These are phyloP conservation scores for Gallinago paraguaiae DNA, from an alignment of 2,113 vertebrate species.

Conservation along the genomic window DNA sequence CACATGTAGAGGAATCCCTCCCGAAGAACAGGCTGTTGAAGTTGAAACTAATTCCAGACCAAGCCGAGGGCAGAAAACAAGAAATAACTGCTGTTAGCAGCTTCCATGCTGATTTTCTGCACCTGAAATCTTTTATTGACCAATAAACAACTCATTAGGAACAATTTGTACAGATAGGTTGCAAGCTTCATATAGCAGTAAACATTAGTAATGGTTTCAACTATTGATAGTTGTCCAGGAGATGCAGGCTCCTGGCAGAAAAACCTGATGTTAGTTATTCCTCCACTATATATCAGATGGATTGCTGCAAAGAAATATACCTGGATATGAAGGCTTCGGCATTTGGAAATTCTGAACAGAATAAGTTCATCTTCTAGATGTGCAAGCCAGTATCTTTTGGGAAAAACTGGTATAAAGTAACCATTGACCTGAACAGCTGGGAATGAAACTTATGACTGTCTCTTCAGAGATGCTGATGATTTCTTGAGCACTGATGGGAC, in stretches of 20 bases:
- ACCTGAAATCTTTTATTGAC: neutral
- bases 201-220: neutral
- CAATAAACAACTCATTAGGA: neutral
- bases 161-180: neutral
- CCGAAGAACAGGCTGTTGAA: neutral
- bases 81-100: neutral
- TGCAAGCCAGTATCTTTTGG: neutral
- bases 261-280: neutral
- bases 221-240: neutral
- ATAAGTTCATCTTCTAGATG: neutral
- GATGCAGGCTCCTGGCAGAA: neutral
- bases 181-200: neutral
- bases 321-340: neutral
- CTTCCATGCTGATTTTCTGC: neutral
- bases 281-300: neutral
- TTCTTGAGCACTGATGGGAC: neutral
- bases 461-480: neutral
- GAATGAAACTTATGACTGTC: neutral
- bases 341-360: neutral
- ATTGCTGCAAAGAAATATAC: neutral
- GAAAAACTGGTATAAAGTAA: neutral
- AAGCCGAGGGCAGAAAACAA: neutral
- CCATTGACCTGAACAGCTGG: neutral
- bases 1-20: neutral
- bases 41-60: neutral